Evolutionary conservation across 2,888 invertebrate species (phyloP), one percentile per base, ranked within the genome.

Genomic region (Andrena marginata): DNA sequence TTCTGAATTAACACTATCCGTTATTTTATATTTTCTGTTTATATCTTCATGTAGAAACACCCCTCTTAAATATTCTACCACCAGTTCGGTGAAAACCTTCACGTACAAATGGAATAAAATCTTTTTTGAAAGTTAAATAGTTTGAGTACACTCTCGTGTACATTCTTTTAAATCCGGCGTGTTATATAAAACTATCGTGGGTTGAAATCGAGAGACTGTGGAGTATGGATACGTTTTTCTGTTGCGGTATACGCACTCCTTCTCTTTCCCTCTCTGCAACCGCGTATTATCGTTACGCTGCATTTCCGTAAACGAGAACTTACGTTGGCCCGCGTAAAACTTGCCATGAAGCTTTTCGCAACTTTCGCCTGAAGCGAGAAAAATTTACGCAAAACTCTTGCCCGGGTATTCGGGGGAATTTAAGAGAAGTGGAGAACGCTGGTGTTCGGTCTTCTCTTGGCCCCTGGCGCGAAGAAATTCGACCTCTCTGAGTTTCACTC

Each of bases 271-370:
- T 7, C 16, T 31, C 33, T 56, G 73, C 74, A 72, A 80, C 77
- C 73, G 77, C 68, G 54, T 84, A 75, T 80, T 82, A 79, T 78
- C 77, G 71, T 77, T 76, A 69, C 54, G 35, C 73, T 59, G 74
- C 65, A 64, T 69, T 80, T 77, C 64, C 59, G 33, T 59, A 75
- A 87, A 87, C 78, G 77, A 77, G 78, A 81, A 86, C 82, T 78
- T 86, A 78, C 71, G 62, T 74, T 31, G 13, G 48, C 59, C 78
- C 60, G 63, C 56, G 83, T 73, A 69, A 83, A 85, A 82, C 80
- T 84, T 80, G 69, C 49, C 4, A 10, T 13, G 10, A 33, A 78
- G 79, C 84, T 82, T 86, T 80, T 68, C 80, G 65, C 56, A 76
- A 76, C 76, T 84, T 77, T 68, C 71, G 42, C 31, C 59, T 26